Evolutionary conservation across 2,888 invertebrate species (phyloP).

Genomic region (Tuta absoluta): DNA sequence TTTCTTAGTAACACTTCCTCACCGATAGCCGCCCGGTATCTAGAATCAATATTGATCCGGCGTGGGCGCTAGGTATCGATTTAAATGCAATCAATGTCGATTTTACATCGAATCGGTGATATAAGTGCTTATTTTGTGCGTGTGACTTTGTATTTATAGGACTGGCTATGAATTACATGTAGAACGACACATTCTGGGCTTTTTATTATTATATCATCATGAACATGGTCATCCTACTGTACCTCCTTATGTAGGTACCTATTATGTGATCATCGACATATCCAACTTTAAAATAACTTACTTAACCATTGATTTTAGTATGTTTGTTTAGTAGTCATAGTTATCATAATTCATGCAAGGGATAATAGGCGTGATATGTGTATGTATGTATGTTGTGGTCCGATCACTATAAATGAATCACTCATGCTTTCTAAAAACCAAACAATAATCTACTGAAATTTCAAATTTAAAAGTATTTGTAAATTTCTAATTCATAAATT

Average conservation of each 20-base stretch:
- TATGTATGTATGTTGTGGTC: background rate
- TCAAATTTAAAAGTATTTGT: no score
- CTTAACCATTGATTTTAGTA: background rate
- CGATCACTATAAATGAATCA: background rate
- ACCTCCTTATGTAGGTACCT: background rate
- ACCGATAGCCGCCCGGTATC: conserved; percentile 52
- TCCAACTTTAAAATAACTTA: background rate
- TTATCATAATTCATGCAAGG: no score
- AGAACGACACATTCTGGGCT: background rate
- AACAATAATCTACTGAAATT: no score
- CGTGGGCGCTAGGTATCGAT: conserved; percentile 71
- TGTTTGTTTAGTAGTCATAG: background rate
- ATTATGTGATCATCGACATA: background rate
- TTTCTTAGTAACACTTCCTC: conserved; percentile 73
- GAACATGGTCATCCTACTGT: background rate
- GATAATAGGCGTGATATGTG: no score
- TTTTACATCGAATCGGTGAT: conserved; percentile 50
- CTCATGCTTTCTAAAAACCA: no score
- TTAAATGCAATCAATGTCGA: conserved; percentile 64
- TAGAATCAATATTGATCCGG: conserved; percentile 70
- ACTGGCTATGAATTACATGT: background rate
- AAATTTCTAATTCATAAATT: background rate
- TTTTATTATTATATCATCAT: background rate
- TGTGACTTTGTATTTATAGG: conserved; percentile 34
- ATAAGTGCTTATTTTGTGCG: conserved; percentile 52